These are phyloP conservation scores for Hyles euphorbiae DNA, from an alignment of 1,140 invertebrate species.

Conservation along the genomic window DNA sequence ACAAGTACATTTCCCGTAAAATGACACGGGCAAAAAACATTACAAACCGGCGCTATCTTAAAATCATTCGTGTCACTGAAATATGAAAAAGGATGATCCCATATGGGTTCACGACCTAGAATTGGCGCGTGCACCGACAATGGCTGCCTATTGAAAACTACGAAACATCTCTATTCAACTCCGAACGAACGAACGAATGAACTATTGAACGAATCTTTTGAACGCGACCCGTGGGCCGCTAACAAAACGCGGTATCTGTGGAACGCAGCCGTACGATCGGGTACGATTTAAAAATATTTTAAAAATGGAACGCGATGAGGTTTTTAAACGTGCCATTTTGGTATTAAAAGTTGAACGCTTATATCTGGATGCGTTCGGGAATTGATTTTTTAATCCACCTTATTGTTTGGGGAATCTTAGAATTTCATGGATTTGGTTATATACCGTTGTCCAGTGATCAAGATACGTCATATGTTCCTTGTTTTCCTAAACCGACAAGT, in stretches of 20 bases:
- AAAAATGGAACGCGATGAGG: neutral
- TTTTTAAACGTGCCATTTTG: conserved; percentile 2
- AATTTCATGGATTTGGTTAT: no score
- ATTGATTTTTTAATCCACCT: no score
- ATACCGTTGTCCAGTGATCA: no score
- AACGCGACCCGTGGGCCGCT: conserved; percentile 2
- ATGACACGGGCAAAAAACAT: no score
- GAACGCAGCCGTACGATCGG: conserved; percentile 6
- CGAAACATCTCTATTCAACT: conserved; percentile 12
- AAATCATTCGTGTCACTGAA: neutral
- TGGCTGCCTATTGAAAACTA: conserved; percentile 11
- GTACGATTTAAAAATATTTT: conserved; percentile 5
- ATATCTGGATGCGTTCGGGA: no score
- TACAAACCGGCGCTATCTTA: no score
- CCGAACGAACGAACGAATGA: conserved; percentile 12
- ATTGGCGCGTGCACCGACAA: conserved; percentile 5
- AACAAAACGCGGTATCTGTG: conserved; percentile 11
- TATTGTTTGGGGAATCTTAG: no score
- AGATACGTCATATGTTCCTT: no score
- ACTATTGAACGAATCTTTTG: conserved; percentile 15
- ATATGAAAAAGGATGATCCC: conserved; percentile 2
- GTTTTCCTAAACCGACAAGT: no score
- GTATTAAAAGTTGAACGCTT: no score
- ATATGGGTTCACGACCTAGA: neutral
- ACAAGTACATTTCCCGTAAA: no score